These are phyloP conservation scores for Stenotaenia linearis DNA, from an alignment of 2,888 invertebrate genomes.

Conservation along the genomic window DNA sequence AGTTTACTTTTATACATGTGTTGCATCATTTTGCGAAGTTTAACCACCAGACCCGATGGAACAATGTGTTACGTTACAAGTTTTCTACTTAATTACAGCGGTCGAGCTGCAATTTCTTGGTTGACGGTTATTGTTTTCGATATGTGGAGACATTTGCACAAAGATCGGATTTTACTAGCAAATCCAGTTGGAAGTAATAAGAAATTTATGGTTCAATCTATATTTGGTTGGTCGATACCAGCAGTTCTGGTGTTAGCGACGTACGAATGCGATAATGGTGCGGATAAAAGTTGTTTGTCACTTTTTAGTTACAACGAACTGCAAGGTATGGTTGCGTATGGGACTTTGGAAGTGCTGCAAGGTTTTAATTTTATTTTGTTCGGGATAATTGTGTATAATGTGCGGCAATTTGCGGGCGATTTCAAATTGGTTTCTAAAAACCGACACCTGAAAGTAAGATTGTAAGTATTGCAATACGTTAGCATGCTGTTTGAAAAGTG, in stretches of 20 bases:
- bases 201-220: neutral
- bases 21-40: neutral
- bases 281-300: neutral
- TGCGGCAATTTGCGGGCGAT: neutral
- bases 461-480: neutral
- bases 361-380: neutral
- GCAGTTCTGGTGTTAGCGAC: neutral
- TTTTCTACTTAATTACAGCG: neutral
- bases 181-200: neutral
- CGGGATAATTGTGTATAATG: neutral
- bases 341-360: neutral
- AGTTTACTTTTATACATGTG: neutral
- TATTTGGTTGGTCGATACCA: neutral
- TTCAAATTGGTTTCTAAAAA: neutral
- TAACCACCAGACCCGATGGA: neutral
- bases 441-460: neutral
- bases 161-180: neutral
- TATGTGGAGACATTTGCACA: slow-evolving; percentile 23
- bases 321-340: neutral
- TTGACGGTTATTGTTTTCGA: neutral
- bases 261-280: neutral
- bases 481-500: too few relatives aligned
- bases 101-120: neutral
- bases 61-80: neutral
- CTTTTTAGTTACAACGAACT: neutral